Evolutionary conservation across 2,113 vertebrate species (phyloP).

Genomic region (Dascyllus trimaculatus): DNA sequence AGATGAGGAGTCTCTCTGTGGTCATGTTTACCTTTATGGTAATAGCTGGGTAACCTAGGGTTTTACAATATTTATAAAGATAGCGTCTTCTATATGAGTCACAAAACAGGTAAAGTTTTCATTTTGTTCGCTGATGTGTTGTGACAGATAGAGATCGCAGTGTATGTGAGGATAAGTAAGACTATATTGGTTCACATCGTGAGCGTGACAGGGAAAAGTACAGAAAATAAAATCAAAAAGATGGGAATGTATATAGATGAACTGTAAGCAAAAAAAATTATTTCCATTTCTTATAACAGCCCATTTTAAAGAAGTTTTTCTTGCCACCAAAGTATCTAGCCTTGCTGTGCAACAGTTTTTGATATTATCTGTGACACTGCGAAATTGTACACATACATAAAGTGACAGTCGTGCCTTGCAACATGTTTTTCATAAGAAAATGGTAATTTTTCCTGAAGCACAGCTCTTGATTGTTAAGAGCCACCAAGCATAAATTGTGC

Average conservation of each 20-base stretch:
- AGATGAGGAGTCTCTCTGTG: conserved; percentile 30
- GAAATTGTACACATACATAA: not conserved
- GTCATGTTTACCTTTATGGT: conserved; percentile 34
- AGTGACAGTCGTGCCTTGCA: not conserved
- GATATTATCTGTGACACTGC: not conserved
- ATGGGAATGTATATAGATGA: not conserved
- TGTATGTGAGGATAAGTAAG: not conserved
- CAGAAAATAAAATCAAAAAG: not conserved
- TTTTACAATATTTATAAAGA: conserved; percentile 45
- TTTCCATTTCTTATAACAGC: not conserved
- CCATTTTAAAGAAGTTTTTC: conserved; percentile 5
- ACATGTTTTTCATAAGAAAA: not conserved
- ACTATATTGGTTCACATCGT: not conserved
- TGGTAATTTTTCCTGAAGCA: not conserved
- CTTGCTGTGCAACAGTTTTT: not conserved
- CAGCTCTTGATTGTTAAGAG: not conserved
- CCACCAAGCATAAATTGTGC: not conserved
- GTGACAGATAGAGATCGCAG: conserved; percentile 10
- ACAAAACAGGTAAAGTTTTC: conserved; percentile 6
- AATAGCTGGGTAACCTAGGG: conserved; percentile 8
- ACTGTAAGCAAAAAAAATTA: not conserved
- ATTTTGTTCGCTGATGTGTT: conserved; percentile 38
- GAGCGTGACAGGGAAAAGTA: not conserved
- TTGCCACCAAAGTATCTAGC: not conserved
- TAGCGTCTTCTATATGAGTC: conserved; percentile 19